Base-by-base conservation (phyloP, 2,113 vertebrate species). In the Mus spicilegus region DNA sequence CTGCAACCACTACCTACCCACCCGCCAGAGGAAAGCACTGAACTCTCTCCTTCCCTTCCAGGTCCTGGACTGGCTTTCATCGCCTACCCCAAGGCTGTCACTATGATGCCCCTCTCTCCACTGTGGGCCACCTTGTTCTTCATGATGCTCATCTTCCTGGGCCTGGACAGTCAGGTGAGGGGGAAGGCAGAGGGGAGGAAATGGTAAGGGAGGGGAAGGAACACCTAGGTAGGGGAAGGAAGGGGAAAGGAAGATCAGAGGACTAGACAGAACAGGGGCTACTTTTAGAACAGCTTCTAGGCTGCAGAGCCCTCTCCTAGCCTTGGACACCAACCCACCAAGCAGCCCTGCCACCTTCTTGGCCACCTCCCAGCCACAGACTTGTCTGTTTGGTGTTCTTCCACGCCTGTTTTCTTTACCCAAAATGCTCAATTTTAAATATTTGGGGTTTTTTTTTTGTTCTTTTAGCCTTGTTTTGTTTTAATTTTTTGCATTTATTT, bases 91-190 rank as follows among this genome's bases (percentile, higher is more conserved):
- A 99, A 99, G 98, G 99, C 99, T 46, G 99, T 99, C 63, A 99
- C 99, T 65, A 99, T 99, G 99, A 99, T 99, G 99, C 99, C 99
- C 78, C 98, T 99, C 87, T 99, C 99, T 96, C 99, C 99, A 1
- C 97, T 99, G 72, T 99, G 99, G 99, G 99, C 99, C 61, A 98
- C 99, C 92, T 98, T 99, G 90, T 99, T 99, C 98, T 99, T 99
- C 98, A 99, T 99, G 99, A 99, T 99, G 99, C 99, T 99, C 87
- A 99, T 99, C 98, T 99, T 99, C 98, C 99, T 99, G 75, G 99
- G 99, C 30, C 98, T 99, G 98, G 99, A 99, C 98, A 99, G 99
- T 95, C 99, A 99, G 99, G 99, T 99, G 98, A 89, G 97, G 54
- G 54, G 30, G n/a, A 8, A 0, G 13, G 0, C 36, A 56, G 36